Conservation (phyloP, 1,140 invertebrate species). For the Acromyrmex charruanus region DNA sequence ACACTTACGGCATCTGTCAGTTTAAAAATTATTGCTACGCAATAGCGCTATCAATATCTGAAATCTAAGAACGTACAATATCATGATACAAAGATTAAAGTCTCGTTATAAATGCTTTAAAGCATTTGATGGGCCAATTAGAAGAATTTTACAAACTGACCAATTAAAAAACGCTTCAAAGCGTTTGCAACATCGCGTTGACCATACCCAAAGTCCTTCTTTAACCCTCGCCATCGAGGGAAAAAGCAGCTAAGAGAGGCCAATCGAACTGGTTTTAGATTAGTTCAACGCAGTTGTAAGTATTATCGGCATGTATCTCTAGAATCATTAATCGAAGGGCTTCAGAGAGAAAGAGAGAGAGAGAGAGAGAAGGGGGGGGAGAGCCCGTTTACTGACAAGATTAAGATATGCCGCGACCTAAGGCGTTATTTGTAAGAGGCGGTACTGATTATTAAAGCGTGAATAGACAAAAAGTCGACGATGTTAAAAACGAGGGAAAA, state of each 20-base stretch:
- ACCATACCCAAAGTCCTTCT: neutral
- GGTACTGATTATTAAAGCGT: constrained; percentile 30
- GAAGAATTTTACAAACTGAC: no score
- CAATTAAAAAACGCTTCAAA: no score
- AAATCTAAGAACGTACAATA: constrained; percentile 40
- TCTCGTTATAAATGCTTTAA: no score
- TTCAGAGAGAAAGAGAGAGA: neutral
- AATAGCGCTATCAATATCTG: constrained; percentile 35
- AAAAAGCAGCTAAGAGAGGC: constrained; percentile 28
- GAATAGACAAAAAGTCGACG: constrained; percentile 1
- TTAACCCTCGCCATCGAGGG: constrained; percentile 21
- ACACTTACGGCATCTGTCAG: constrained; percentile 19
- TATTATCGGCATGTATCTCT: constrained; percentile 37
- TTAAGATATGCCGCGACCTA: constrained; percentile 65
- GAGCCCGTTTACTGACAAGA: constrained; percentile 72
- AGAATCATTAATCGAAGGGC: constrained; percentile 65
- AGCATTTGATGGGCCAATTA: no score
- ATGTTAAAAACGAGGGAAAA: constrained; percentile 10
- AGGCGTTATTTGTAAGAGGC: constrained; percentile 62
- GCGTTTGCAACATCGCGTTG: no score
- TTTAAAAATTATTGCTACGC: constrained; percentile 45
- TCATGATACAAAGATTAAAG: constrained; percentile 18
- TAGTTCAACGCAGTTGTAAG: constrained; percentile 43
- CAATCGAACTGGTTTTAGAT: constrained; percentile 5
- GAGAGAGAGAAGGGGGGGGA: neutral